Conservation (phyloP, 1,140 invertebrate genomes). For the Nasonia giraulti region DNA sequence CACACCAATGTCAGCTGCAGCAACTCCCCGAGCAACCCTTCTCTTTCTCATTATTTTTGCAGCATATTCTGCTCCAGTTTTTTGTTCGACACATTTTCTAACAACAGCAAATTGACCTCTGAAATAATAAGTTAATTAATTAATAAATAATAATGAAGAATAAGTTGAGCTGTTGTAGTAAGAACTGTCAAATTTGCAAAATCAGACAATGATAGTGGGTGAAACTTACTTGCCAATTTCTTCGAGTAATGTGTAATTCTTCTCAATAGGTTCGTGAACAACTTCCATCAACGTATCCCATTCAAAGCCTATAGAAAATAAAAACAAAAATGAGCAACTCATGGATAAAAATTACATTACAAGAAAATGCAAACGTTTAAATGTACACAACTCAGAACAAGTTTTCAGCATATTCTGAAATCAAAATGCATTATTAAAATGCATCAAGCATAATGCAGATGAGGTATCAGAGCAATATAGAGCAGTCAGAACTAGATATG, state of each 20-base stretch:
- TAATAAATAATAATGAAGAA: no score
- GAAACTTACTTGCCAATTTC: conserved; percentile 78
- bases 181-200: conserved; percentile 5
- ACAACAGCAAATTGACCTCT: conserved; percentile 86
- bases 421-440: background rate
- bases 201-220: conserved; percentile 5
- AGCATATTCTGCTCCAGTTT: conserved; percentile 78
- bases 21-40: conserved; percentile 75
- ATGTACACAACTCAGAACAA: background rate
- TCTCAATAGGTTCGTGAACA: conserved; percentile 77
- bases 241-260: conserved; percentile 77
- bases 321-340: background rate
- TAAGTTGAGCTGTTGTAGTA: background rate
- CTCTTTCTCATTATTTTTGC: conserved; percentile 84
- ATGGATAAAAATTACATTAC: no score
- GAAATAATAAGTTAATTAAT: no score
- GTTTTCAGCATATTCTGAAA: background rate
- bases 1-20: conserved; percentile 75
- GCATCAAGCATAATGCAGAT: background rate
- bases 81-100: conserved; percentile 77
- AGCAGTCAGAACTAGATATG: background rate
- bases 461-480: background rate
- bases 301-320: conserved; percentile 61
- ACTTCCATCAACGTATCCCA: conserved; percentile 75
- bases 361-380: background rate